phyloP scores from a whole-genome alignment of 2,888 invertebrate genomes.

The Callyntrura sp. region DNA sequence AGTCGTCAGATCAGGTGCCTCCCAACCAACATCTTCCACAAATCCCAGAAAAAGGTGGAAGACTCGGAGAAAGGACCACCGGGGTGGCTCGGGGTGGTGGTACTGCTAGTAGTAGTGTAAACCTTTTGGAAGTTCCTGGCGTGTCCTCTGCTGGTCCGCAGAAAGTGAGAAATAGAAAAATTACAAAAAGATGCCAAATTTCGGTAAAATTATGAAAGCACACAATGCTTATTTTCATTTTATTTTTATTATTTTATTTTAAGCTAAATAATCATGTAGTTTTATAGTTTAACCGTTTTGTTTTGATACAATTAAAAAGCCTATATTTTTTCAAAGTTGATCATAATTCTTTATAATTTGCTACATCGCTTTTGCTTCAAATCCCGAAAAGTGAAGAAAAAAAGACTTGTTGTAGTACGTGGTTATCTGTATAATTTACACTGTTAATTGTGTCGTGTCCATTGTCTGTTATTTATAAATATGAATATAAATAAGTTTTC shows the following conservation, averaged over 20 bases:
- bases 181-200: slow-evolving; percentile 69
- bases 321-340: background rate
- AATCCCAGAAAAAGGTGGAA: slow-evolving; percentile 50
- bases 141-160: slow-evolving; percentile 45
- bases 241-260: slow-evolving; percentile 47
- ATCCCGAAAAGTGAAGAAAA: too few species aligned
- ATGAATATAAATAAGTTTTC: too few species aligned
- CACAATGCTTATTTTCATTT: slow-evolving; percentile 60
- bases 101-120: slow-evolving; percentile 65
- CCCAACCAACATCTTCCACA: too few species aligned
- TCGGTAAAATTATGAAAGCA: slow-evolving; percentile 74
- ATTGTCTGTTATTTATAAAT: too few species aligned
- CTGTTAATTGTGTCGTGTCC: too few species aligned
- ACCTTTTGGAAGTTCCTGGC: slow-evolving; percentile 68
- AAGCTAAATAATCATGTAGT: background rate
- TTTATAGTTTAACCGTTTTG: background rate
- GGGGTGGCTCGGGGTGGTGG: slow-evolving; percentile 50
- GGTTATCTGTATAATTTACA: too few species aligned
- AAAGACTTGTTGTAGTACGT: too few species aligned
- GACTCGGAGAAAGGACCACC: slow-evolving; percentile 28
- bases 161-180: slow-evolving; percentile 78
- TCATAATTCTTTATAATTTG: slow-evolving; percentile 14
- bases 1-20: slow-evolving; percentile 4
- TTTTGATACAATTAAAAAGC: background rate
- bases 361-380: slow-evolving; percentile 32